phyloP scores from a whole-genome alignment of 2,113 vertebrate species.

The Labeo rohita region DNA sequence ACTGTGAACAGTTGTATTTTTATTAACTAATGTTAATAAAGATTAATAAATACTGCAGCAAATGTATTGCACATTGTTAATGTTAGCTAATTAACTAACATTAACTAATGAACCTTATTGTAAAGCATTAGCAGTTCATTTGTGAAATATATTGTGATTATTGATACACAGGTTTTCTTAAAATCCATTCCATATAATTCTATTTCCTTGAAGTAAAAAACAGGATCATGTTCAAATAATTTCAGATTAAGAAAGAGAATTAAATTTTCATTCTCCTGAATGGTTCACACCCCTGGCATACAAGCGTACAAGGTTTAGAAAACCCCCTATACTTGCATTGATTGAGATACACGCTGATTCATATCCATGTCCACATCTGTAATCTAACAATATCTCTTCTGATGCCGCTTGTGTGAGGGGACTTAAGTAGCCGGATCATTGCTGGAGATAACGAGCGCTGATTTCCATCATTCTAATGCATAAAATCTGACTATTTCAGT shows the following conservation, averaged over 20 bases:
- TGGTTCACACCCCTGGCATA: background rate
- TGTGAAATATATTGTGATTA: background rate
- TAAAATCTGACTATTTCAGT: conserved; percentile 53
- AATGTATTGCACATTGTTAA: background rate
- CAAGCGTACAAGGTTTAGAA: background rate
- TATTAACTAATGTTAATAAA: background rate
- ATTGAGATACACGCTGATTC: conserved; percentile 6
- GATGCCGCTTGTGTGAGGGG: conserved; percentile 28
- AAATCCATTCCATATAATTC: background rate
- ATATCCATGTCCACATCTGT: conserved; percentile 37
- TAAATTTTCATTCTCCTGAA: background rate
- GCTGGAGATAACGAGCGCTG: conserved; percentile 51
- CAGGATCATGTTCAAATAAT: too few relatives aligned
- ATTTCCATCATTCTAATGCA: conserved; percentile 59
- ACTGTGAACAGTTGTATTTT: too few relatives aligned
- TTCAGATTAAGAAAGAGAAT: background rate
- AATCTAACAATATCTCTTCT: conserved; percentile 51
- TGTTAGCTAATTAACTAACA: background rate
- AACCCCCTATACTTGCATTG: background rate
- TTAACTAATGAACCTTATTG: background rate
- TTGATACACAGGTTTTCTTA: background rate
- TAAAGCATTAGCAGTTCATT: too few relatives aligned
- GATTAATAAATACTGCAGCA: too few relatives aligned
- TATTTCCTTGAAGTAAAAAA: background rate
- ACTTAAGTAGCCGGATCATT: conserved; percentile 49